Conservation (phyloP, 2,113 vertebrate species). For the Spheniscus mendiculus region DNA sequence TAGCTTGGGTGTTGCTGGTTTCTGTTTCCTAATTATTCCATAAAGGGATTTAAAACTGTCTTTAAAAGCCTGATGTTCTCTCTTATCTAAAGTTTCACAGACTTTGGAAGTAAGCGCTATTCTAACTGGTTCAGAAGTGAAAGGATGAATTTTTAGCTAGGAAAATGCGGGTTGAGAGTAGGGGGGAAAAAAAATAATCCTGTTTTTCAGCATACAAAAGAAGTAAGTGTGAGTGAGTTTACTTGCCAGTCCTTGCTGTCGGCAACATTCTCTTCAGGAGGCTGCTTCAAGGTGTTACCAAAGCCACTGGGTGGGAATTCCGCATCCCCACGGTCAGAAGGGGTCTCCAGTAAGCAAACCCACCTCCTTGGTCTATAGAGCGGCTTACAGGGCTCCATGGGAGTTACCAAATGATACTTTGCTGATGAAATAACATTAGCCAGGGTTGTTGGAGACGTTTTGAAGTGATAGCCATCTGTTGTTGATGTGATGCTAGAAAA, state of each 20-base stretch:
- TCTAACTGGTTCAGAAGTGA: background rate
- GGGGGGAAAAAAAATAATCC: background rate
- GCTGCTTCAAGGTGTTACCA: background rate
- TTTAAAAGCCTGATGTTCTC: background rate
- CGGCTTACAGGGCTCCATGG: background rate
- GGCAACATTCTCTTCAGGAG: background rate
- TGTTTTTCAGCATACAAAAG: background rate
- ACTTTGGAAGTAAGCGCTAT: rapidly evolving
- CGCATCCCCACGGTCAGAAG: background rate
- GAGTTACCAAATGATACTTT: background rate
- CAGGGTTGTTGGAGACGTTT: background rate
- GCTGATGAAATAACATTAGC: background rate
- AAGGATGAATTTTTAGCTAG: background rate
- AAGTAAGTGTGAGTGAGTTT: background rate
- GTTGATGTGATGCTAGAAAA: background rate
- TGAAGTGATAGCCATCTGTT: background rate
- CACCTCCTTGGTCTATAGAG: rapidly evolving
- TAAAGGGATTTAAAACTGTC: background rate
- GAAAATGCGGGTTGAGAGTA: background rate
- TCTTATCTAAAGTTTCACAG: background rate
- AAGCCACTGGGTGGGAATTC: background rate
- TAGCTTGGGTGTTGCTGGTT: background rate
- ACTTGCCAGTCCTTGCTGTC: background rate
- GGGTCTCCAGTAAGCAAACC: background rate
- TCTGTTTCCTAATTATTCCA: background rate